Evolutionary conservation across 1,140 invertebrate species (phyloP), one percentile per base, ranked within the genome.

Genomic region (Alviniconcha marisindica): DNA sequence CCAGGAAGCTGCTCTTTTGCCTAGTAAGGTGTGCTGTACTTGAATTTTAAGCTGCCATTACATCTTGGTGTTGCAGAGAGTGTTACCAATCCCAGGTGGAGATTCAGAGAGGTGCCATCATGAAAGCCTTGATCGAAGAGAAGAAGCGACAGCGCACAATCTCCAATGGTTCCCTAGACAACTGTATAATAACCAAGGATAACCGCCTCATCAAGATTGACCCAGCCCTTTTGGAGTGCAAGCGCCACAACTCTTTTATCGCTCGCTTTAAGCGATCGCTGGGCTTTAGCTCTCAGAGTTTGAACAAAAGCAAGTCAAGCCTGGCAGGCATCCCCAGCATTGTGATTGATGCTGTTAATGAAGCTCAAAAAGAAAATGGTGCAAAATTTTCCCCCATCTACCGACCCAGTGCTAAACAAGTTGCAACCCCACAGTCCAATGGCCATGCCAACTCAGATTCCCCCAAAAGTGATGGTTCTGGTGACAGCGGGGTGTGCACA

Each of bases 81-180:
- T 80, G 78, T 38, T 66, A 66, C 60, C 77, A 85, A 31, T 74
- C 40, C 38, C 48, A 60, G 24, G 83, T 87, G 51, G 83, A 84
- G 73, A 84, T 87, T 51, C 84, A 88, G 38, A 82, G 87, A 42
- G 91, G 90, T 21, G 87, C 87, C 21, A 92, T 92, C 54, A 91
- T 92, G 90, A 91, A 90, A 81, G 90, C 90, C 21, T 85, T 93
- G 2, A 92, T 93, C 36, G 91, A 91, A 60, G 91, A 93, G 78
- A 93, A 93, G 81, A 91, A 92, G 77, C 85, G 92, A 12, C 92
- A 93, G 86, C 81, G 92, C 42, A 93, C 92, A 2, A 92, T 93
- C 60, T 92, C 91, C 73, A 92, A 92, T 77, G 91, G 92, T 14
- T 92, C 91, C 2, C 84, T 93, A 14, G 91, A 93, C 77, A 92